Evolutionary conservation across 2,113 vertebrate species (phyloP).

Genomic region (Eulemur rufifrons): DNA sequence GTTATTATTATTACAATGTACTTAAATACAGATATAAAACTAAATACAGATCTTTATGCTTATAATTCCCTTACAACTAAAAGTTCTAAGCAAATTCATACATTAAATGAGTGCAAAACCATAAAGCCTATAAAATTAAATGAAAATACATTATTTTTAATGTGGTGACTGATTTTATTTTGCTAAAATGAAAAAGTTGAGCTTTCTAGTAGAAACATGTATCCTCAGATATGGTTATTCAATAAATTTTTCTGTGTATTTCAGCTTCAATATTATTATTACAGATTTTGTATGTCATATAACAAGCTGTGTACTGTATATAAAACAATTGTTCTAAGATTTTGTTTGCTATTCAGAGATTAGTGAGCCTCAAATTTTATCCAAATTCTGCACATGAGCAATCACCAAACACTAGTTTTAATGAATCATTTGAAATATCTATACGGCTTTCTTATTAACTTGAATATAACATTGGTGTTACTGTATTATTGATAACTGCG

Average conservation of each 20-base stretch:
- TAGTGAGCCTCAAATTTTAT: background rate
- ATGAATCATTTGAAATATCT: background rate
- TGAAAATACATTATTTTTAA: background rate
- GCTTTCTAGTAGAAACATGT: background rate
- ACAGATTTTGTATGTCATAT: background rate
- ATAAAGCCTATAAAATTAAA: background rate
- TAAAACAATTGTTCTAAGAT: background rate
- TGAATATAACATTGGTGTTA: background rate
- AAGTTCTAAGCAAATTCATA: background rate
- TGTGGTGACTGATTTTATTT: background rate
- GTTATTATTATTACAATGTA: background rate
- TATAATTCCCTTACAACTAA: background rate
- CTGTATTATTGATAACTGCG: background rate
- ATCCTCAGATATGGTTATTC: background rate
- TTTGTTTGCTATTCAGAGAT: background rate
- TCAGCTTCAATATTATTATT: background rate
- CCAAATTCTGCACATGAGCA: background rate
- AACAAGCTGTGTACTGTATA: background rate
- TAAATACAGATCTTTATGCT: slow-evolving; percentile 6
- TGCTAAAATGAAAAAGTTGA: background rate
- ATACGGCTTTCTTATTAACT: background rate
- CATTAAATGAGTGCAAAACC: background rate
- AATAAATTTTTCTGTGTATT: background rate
- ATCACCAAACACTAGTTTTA: background rate
- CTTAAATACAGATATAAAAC: background rate